phyloP scores from a whole-genome alignment of 2,888 invertebrate genomes.

The Trachelus stipa region DNA sequence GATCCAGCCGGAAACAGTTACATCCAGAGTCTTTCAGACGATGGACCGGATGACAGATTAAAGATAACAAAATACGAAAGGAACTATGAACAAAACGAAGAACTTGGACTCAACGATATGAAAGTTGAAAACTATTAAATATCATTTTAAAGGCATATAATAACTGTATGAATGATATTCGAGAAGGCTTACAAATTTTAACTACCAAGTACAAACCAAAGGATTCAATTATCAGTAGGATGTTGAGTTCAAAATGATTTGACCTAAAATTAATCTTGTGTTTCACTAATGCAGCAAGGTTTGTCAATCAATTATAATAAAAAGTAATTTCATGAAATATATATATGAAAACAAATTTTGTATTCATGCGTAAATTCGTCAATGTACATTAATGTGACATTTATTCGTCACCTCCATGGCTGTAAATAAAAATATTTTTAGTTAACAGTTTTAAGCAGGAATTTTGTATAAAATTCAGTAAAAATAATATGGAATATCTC shows the following conservation, averaged over 20 bases:
- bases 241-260: not conserved
- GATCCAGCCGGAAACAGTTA: conserved; percentile 99
- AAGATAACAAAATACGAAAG: conserved; percentile 85
- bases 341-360: not conserved
- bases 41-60: conserved; percentile 78
- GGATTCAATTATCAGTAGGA: not conserved
- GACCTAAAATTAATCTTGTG: not conserved
- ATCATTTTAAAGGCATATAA: not conserved
- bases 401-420: not conserved
- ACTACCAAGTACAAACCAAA: not conserved
- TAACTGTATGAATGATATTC: not conserved
- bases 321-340: not conserved
- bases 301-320: not conserved
- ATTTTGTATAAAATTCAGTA: not conserved
- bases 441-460: not conserved
- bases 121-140: conserved; percentile 85
- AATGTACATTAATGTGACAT: not conserved
- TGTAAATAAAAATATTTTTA: not conserved
- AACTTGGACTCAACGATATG: conserved; percentile 95
- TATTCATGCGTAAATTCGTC: not conserved
- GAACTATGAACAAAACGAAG: conserved; percentile 92
- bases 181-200: not conserved
- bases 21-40: conserved; percentile 81
- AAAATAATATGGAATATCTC: not conserved
- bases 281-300: not conserved